Conservation (phyloP, 2,113 vertebrate genomes). For the Spilogale gracilis region DNA sequence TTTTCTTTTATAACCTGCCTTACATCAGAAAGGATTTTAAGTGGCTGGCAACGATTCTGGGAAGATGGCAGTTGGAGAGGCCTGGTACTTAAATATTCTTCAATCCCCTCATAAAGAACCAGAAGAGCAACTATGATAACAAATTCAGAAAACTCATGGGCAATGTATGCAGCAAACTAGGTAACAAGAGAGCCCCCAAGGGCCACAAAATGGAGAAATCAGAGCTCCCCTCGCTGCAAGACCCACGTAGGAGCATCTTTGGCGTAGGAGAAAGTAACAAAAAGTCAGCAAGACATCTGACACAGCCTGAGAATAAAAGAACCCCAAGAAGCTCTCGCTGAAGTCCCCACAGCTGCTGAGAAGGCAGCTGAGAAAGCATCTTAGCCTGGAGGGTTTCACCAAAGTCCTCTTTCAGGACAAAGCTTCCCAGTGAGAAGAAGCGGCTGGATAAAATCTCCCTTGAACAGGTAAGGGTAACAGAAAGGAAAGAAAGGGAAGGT, state of each 20-base stretch:
- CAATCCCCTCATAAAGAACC: background rate
- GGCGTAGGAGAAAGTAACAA: background rate
- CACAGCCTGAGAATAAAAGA: background rate
- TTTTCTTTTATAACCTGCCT: constrained; percentile 5
- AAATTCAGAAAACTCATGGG: background rate
- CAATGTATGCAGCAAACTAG: background rate
- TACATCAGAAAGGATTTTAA: background rate
- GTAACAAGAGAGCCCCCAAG: background rate
- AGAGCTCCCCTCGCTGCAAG: background rate
- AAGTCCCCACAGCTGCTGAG: background rate
- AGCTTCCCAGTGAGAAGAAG: background rate
- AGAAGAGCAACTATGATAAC: background rate
- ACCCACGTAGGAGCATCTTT: background rate
- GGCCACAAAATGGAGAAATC: background rate
- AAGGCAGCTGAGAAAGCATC: background rate
- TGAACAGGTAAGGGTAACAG: no score
- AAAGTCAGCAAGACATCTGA: background rate
- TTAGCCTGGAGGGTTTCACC: background rate
- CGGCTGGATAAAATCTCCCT: background rate
- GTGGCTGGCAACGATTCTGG: background rate
- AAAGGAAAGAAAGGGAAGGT: background rate
- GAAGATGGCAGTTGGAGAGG: background rate
- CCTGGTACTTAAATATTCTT: background rate
- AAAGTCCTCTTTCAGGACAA: background rate
- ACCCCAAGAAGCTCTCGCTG: background rate